Percentiles rank a stretch among this genome's conserved stretches.
phyloP scores from a whole-genome alignment of 1,140 invertebrate genomes.

The Triops cancriformis region DNA sequence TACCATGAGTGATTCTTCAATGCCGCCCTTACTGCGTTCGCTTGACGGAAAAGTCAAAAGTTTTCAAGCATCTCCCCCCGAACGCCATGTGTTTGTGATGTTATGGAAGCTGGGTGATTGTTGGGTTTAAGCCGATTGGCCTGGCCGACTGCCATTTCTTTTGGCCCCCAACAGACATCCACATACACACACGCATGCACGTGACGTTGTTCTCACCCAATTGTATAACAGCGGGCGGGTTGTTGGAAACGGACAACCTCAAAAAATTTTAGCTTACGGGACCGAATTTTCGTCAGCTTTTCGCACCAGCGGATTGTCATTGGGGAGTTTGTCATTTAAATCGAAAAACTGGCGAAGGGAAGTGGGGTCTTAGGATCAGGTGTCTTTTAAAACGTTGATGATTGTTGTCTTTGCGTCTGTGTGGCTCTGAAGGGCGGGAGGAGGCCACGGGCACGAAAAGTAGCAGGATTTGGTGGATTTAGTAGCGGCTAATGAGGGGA shows the following conservation, averaged over 20 bases:
- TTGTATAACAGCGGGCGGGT: neutral
- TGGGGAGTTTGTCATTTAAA: neutral
- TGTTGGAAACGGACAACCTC: neutral
- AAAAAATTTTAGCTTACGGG: neutral
- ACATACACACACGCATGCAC: neutral
- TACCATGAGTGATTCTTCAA: neutral
- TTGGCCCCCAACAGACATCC: neutral
- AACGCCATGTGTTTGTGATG: conserved; percentile 13
- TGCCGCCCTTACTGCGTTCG: neutral
- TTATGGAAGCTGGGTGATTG: neutral
- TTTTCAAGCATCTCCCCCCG: neutral
- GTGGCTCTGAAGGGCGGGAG: too few species aligned
- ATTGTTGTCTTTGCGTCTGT: conserved; percentile 13
- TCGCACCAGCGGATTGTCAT: neutral
- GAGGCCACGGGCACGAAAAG: neutral
- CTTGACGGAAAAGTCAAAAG: neutral
- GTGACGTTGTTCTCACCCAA: conserved; percentile 12
- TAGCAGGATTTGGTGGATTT: neutral
- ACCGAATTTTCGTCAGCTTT: neutral
- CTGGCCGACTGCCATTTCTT: too few species aligned
- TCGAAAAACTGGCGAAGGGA: neutral
- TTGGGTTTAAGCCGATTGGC: conserved; percentile 1
- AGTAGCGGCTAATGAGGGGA: neutral
- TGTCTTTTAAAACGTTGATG: neutral
- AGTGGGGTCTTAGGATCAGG: conserved; percentile 1